Evolutionary conservation across 1,140 invertebrate genomes (phyloP).

Genomic region (Macrobrachium nipponense): DNA sequence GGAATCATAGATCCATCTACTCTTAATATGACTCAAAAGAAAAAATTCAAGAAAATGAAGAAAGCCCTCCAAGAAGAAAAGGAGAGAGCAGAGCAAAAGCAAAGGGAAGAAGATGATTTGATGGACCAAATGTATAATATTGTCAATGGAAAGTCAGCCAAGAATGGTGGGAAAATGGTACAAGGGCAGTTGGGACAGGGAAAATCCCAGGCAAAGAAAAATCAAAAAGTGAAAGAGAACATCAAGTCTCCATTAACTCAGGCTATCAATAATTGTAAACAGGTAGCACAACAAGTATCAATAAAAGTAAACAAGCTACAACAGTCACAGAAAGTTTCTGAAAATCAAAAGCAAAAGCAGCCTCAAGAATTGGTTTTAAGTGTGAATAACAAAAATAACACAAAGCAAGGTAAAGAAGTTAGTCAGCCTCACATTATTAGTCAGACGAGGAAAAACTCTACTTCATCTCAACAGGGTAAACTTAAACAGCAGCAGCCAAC

Average conservation of each 20-base stretch:
- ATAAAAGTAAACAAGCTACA: background rate
- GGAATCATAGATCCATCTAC: slow-evolving; percentile 56
- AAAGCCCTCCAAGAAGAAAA: slow-evolving; percentile 50
- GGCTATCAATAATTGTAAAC: slow-evolving; percentile 27
- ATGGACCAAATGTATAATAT: slow-evolving; percentile 64
- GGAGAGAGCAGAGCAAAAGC: slow-evolving; percentile 50
- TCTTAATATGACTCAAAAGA: slow-evolving; percentile 62
- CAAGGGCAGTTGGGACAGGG: background rate
- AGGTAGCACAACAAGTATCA: background rate
- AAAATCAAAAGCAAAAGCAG: background rate
- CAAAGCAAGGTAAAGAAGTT: slow-evolving; percentile 27
- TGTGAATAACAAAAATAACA: slow-evolving; percentile 38
- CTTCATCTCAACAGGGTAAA: background rate
- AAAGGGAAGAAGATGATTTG: slow-evolving; percentile 62
- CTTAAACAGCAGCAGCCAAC: slow-evolving; percentile 3
- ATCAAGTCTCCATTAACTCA: slow-evolving; percentile 16
- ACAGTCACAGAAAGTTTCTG: background rate
- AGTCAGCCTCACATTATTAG: slow-evolving; percentile 15
- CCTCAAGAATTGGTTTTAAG: background rate
- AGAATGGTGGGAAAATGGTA: slow-evolving; percentile 20
- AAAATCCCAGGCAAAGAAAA: slow-evolving; percentile 35
- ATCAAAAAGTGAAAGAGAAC: slow-evolving; percentile 42
- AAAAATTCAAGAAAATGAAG: slow-evolving; percentile 61
- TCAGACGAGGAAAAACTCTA: slow-evolving; percentile 9
- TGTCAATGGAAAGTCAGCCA: slow-evolving; percentile 41